phyloP scores from a whole-genome alignment of 2,888 invertebrate genomes.

The Drosophila putrida region DNA sequence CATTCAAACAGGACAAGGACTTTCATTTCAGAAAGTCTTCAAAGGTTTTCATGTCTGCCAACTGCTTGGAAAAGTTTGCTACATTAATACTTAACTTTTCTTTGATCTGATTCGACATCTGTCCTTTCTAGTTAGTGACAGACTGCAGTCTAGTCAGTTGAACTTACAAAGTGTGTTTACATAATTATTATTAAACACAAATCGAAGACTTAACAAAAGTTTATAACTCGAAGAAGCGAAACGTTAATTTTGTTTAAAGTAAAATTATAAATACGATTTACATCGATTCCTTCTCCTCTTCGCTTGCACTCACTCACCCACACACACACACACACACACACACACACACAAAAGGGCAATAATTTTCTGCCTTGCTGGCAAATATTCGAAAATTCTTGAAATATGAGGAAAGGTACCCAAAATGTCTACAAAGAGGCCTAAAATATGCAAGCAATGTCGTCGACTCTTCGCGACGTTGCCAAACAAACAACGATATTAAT shows the following conservation, averaged over 20 bases:
- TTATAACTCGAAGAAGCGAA: constrained; percentile 5
- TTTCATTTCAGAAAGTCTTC: neutral
- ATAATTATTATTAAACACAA: constrained; percentile 2
- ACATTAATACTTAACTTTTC: constrained; percentile 18
- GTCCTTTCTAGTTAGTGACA: neutral
- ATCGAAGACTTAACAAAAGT: constrained; percentile 11
- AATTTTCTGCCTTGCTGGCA: constrained; percentile 35
- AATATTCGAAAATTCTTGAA: constrained; percentile 43
- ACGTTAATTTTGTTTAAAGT: constrained; percentile 10
- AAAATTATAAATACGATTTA: constrained; percentile 12
- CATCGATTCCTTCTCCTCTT: neutral
- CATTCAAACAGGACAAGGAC: neutral
- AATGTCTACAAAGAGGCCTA: constrained; percentile 41
- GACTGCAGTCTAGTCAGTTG: constrained; percentile 14
- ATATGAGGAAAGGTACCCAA: constrained; percentile 19
- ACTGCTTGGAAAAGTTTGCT: neutral
- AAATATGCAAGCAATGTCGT: constrained; percentile 63
- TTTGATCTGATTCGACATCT: constrained; percentile 26
- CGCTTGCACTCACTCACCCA: neutral
- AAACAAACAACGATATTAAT: constrained; percentile 66
- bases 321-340: neutral
- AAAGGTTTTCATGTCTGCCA: constrained; percentile 1
- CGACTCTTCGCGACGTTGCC: constrained; percentile 44
- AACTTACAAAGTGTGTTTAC: constrained; percentile 4
- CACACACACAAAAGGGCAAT: constrained; percentile 21